phyloP scores from a whole-genome alignment of 1,140 invertebrate species.

The Leguminivora glycinivorella region DNA sequence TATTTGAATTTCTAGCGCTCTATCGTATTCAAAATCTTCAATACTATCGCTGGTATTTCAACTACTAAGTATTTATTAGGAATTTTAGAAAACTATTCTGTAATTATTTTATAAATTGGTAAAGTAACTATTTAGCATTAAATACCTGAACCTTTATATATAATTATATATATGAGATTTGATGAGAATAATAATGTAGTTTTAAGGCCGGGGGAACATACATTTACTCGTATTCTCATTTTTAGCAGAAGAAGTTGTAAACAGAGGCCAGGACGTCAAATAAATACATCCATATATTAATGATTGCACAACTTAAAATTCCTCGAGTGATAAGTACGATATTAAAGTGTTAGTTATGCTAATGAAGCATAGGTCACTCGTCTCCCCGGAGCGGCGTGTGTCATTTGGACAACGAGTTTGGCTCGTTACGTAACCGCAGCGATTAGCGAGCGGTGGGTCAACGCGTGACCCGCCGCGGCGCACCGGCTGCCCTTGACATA shows the following conservation, averaged over 20 bases:
- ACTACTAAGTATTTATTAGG: too few relatives aligned
- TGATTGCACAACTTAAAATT: conserved; percentile 12
- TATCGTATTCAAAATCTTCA: too few relatives aligned
- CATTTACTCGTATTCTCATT: too few relatives aligned
- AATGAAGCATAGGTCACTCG: conserved; percentile 25
- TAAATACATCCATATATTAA: background rate
- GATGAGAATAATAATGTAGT: too few relatives aligned
- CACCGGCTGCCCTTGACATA: conserved; percentile 66
- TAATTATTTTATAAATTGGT: too few relatives aligned
- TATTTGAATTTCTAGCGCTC: too few relatives aligned
- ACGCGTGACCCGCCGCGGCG: conserved; percentile 42
- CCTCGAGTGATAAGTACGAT: conserved; percentile 6
- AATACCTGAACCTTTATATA: too few relatives aligned
- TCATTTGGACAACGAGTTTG: conserved; percentile 33
- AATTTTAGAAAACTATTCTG: too few relatives aligned
- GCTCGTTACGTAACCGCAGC: conserved; percentile 45
- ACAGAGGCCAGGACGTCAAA: background rate
- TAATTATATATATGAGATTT: too few relatives aligned
- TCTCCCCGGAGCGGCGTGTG: conserved; percentile 20
- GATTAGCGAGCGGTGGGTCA: conserved; percentile 52
- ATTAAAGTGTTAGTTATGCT: conserved; percentile 23
- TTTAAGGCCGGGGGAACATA: too few relatives aligned
- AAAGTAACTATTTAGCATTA: too few relatives aligned
- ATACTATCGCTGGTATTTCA: too few relatives aligned
- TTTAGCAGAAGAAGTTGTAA: background rate